These are phyloP conservation scores for Zoanthus sociatus DNA, from an alignment of 92 coral and sea anemone genomes.

Conservation along the genomic window DNA sequence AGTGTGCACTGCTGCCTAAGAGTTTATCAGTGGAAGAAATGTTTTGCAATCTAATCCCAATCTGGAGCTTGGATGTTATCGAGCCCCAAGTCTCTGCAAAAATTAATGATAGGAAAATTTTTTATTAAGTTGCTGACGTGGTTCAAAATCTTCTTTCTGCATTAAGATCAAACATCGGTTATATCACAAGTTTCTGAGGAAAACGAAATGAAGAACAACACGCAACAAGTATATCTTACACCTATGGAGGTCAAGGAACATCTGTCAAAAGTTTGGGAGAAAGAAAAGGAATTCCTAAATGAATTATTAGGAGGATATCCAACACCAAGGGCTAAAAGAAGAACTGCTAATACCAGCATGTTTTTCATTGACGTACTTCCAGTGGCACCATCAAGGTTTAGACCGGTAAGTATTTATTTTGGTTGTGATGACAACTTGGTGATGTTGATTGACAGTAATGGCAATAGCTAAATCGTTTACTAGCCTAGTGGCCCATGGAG, in stretches of 20 bases:
- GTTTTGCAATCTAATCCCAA: too few species aligned
- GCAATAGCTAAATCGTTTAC: too few species aligned
- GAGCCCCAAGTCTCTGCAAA: too few species aligned
- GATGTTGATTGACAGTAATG: too few species aligned
- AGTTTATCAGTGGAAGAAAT: too few species aligned
- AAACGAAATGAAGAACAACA: slow-evolving; percentile 67
- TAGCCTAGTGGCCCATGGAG: too few species aligned
- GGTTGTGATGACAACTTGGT: too few species aligned
- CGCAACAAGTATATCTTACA: slow-evolving; percentile 73
- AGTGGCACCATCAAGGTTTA: slow-evolving; percentile 95
- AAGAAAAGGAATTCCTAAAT: slow-evolving; percentile 77
- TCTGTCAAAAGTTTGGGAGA: slow-evolving; percentile 77
- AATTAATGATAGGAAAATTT: too few species aligned
- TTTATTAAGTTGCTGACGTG: too few species aligned
- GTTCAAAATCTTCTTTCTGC: too few species aligned
- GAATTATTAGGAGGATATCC: slow-evolving; percentile 86
- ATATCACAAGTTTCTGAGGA: slow-evolving; percentile 30
- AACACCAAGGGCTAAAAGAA: slow-evolving; percentile 80
- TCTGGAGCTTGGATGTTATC: too few species aligned
- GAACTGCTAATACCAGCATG: slow-evolving; percentile 80
- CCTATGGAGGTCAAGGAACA: slow-evolving; percentile 90
- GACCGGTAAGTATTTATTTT: slow-evolving; percentile 82
- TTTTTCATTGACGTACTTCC: slow-evolving; percentile 92
- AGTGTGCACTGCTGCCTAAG: too few species aligned
- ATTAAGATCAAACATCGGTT: slow-evolving; percentile 35